A percentile compares a stretch with the other conserved stretches of the same genome.
phyloP scores from a whole-genome alignment of 2,888 invertebrate genomes.

The Electrophaes corylata region DNA sequence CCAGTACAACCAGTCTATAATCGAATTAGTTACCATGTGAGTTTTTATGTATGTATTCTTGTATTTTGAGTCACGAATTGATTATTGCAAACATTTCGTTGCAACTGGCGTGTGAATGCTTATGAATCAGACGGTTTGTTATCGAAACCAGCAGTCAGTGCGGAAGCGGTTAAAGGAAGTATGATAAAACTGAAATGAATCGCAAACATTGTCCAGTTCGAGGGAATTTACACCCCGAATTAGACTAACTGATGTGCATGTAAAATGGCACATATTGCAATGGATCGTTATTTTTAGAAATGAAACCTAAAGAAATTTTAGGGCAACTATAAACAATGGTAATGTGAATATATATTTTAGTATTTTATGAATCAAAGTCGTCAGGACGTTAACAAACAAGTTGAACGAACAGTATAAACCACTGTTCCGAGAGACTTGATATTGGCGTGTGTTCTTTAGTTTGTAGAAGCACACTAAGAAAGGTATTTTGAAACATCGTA shows the following conservation, averaged over 20 bases:
- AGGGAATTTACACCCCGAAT: constrained; percentile 38
- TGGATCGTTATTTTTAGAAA: background rate
- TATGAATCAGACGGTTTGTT: constrained; percentile 53
- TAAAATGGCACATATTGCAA: constrained; percentile 5
- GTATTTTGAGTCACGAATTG: constrained; percentile 18
- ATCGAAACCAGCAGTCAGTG: constrained; percentile 61
- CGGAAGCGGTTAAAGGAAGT: constrained; percentile 76
- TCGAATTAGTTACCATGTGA: constrained; percentile 5
- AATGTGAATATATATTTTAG: too few relatives aligned
- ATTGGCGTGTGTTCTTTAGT: background rate
- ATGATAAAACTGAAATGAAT: constrained; percentile 69
- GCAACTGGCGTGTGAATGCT: constrained; percentile 38
- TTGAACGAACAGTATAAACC: background rate
- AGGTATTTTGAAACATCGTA: background rate
- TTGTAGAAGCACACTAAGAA: background rate
- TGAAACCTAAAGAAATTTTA: too few relatives aligned
- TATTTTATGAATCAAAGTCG: too few relatives aligned
- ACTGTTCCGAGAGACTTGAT: background rate
- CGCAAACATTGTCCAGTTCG: constrained; percentile 62
- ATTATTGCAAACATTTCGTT: constrained; percentile 23
- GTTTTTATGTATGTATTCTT: background rate
- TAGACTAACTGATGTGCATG: constrained; percentile 16
- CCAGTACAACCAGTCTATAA: constrained; percentile 3
- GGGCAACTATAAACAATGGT: too few relatives aligned
- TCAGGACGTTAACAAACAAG: too few relatives aligned